These are phyloP conservation scores for Drosophila histrio DNA, from an alignment of 2,888 invertebrate species.

Conservation along the genomic window DNA sequence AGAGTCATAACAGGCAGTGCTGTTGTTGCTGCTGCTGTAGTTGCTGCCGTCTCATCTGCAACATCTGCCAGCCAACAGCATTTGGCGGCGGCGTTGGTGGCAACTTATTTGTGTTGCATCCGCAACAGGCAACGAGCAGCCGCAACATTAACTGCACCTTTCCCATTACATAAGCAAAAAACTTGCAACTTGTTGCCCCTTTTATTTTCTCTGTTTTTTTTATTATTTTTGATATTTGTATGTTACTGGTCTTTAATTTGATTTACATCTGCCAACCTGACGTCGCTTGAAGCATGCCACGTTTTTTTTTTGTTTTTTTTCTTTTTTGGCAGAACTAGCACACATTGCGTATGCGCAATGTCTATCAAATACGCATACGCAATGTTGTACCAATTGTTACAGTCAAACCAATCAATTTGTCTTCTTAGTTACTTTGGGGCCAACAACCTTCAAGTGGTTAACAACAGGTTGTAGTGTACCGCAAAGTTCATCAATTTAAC, in stretches of 20 bases:
- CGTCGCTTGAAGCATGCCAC: background rate
- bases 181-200: conserved; percentile 42
- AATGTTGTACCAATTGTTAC: background rate
- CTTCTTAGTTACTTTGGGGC: background rate
- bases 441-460: conserved; percentile 2
- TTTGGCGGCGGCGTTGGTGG: conserved; percentile 37
- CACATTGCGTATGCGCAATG: conserved; percentile 35
- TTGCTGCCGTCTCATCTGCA: conserved; percentile 40
- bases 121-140: conserved; percentile 23
- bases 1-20: conserved; percentile 20
- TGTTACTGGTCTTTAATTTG: conserved; percentile 5
- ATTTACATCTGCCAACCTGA: conserved; percentile 26
- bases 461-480: background rate
- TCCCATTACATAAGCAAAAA: conserved; percentile 50
- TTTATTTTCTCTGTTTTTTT: conserved; percentile 12
- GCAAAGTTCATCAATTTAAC: background rate
- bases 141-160: conserved; percentile 51
- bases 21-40: conserved; percentile 3
- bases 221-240: conserved; percentile 3
- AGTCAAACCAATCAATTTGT: background rate
- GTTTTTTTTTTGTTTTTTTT: background rate
- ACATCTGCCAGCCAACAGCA: conserved; percentile 21
- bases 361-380: conserved; percentile 13
- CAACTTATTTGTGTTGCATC: conserved; percentile 52
- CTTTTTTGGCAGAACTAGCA: background rate